Evolutionary conservation across 1,140 invertebrate species (phyloP).

Genomic region (Cylas formicarius): DNA sequence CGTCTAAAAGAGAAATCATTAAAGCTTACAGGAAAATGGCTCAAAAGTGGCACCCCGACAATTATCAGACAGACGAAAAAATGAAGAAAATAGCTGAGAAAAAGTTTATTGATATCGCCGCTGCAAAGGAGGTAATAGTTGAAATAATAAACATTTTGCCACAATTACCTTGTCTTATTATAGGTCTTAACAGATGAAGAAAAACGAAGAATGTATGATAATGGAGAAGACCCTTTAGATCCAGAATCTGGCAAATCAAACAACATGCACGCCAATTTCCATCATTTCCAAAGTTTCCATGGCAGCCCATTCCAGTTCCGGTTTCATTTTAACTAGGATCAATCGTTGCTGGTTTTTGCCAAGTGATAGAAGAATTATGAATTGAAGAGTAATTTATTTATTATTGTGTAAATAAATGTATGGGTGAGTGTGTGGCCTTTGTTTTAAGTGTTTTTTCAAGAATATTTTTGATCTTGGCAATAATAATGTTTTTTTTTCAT

Average conservation of each 20-base stretch:
- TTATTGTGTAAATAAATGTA: too few species aligned
- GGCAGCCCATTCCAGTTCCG: slow-evolving; percentile 90
- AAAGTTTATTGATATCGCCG: slow-evolving; percentile 98
- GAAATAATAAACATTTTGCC: slow-evolving; percentile 8
- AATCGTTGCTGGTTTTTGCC: too few species aligned
- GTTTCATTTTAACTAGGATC: slow-evolving; percentile 75
- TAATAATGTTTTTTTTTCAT: too few species aligned
- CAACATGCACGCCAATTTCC: slow-evolving; percentile 62
- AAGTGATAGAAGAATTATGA: too few species aligned
- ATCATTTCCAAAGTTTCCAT: slow-evolving; percentile 78
- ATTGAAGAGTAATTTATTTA: too few species aligned
- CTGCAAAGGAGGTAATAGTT: slow-evolving; percentile 91
- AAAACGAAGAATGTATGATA: slow-evolving; percentile 88
- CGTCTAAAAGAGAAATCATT: slow-evolving; percentile 85
- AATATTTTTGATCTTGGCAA: too few species aligned
- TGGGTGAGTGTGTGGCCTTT: too few species aligned
- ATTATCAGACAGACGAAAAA: slow-evolving; percentile 80
- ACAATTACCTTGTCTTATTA: slow-evolving; percentile 13
- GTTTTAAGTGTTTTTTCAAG: too few species aligned
- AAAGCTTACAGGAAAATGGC: slow-evolving; percentile 97
- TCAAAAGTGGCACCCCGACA: slow-evolving; percentile 98
- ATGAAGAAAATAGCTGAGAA: slow-evolving; percentile 91
- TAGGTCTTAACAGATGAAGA: slow-evolving; percentile 71
- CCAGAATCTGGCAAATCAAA: slow-evolving; percentile 70
- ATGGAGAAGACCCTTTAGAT: slow-evolving; percentile 94